Evolutionary conservation across 2,797 vertebrate genomes (phyloP).

Genomic region (Amblyopsis hoosieri): DNA sequence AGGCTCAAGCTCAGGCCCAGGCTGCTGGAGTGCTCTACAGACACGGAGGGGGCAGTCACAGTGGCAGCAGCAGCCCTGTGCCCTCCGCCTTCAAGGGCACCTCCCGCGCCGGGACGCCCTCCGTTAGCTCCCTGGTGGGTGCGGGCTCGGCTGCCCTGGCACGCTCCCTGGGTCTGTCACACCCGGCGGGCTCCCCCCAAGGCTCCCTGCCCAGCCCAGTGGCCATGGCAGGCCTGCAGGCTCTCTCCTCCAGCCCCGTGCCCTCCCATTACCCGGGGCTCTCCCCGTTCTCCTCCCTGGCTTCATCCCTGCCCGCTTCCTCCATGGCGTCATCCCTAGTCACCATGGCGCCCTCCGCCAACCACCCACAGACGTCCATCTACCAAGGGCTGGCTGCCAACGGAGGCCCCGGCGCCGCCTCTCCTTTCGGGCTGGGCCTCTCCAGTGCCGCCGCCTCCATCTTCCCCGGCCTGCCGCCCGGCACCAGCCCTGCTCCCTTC

Average conservation of each 20-base stretch:
- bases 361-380: constrained; percentile 68
- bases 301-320: constrained; percentile 77
- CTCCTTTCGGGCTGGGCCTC: constrained; percentile 89
- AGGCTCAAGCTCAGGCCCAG: constrained; percentile 50
- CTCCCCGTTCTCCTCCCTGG: constrained; percentile 84
- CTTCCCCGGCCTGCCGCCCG: constrained; percentile 81
- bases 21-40: constrained; percentile 60
- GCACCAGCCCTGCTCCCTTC: constrained; percentile 84
- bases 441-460: constrained; percentile 84
- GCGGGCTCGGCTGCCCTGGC: constrained; percentile 76
- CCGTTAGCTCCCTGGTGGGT: constrained; percentile 81
- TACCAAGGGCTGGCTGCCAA: constrained; percentile 74
- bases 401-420: constrained; percentile 62
- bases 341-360: constrained; percentile 61
- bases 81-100: constrained; percentile 92
- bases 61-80: constrained; percentile 86
- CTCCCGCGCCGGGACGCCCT: constrained; percentile 82
- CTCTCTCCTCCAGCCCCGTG: constrained; percentile 80
- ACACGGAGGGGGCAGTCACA: constrained; percentile 63
- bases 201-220: constrained; percentile 83
- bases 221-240: constrained; percentile 78
- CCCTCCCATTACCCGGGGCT: constrained; percentile 85
- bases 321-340: constrained; percentile 70
- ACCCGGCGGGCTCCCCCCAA: constrained; percentile 81
- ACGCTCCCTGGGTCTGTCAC: constrained; percentile 78